Base-by-base conservation (phyloP, 2,113 vertebrate species). In the Puntigrus tetrazona region DNA sequence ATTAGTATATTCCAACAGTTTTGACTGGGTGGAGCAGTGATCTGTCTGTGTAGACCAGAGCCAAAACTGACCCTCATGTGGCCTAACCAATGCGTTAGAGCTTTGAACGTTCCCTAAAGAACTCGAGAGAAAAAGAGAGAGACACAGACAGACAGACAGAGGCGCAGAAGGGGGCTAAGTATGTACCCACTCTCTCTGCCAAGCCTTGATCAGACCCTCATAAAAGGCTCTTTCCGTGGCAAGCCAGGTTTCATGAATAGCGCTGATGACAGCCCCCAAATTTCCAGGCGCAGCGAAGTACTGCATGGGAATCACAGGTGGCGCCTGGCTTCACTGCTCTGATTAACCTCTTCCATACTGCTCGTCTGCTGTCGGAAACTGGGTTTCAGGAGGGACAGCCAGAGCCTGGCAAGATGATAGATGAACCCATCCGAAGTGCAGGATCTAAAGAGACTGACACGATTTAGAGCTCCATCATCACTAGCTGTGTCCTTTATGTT, bases 131-230 rank as follows among this genome's bases (percentile, higher is more conserved):
- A 41, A 69, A 5, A 36, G 27, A 52, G 14, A 82, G 79, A 70
- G 10, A 36, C 5, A 81, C 9, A 75, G 27, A 50, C 20, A 84
- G 72, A 81, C 29, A 77, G 57, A 81, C 22, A 65, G 55, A 82
- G 18, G 50, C 20, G 29, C 41, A 55, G 74, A 78, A 78, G 59
- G 63, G 57, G 57, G 57, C 38, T 41, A 38, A 76, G 47, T 69
- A 84, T 77, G 61, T 78, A 78, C 75, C 63, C 63, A 69, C 36
- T 70, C 5, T 31, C 34, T 69, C 25, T 72, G 84, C 78, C 84
- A 85, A 81, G 67, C 69, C 78, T 85, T 81, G 84, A 85, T 81
- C 78, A 81, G 77, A 7, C 65, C 78, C 78, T 59, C 57, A 52
- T 76, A 82, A 81, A 81, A 85, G 67, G 45, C 75, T 74, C 29